phyloP scores from a whole-genome alignment of 1,140 invertebrate genomes.

The Drosophila sproati region DNA sequence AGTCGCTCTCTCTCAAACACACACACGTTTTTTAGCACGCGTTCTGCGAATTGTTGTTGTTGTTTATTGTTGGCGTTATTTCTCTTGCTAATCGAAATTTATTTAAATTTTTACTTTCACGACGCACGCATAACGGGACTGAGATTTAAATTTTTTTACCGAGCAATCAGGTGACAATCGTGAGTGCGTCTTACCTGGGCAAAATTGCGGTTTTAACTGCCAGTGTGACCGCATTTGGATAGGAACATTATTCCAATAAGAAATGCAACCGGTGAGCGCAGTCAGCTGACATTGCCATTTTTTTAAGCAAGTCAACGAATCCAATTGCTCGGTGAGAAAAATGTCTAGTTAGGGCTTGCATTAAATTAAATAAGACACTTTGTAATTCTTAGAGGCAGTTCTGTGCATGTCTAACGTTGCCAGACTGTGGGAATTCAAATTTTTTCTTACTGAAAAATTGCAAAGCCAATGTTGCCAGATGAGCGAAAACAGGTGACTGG shows the following conservation, averaged over 20 bases:
- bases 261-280: constrained; percentile 24
- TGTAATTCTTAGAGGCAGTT: background rate
- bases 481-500: background rate
- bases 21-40: constrained; percentile 39
- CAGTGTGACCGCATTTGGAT: constrained; percentile 21
- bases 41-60: constrained; percentile 14
- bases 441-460: background rate
- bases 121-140: constrained; percentile 30
- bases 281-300: constrained; percentile 15
- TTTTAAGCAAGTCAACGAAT: too few species aligned
- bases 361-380: background rate
- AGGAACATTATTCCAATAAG: constrained; percentile 17
- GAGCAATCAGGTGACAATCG: constrained; percentile 48
- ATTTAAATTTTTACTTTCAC: constrained; percentile 54
- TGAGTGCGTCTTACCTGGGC: constrained; percentile 41
- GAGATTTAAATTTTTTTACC: constrained; percentile 26
- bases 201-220: constrained; percentile 42
- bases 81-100: constrained; percentile 51
- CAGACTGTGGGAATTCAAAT: background rate
- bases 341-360: too few species aligned
- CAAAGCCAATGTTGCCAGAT: constrained; percentile 18
- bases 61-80: constrained; percentile 9
- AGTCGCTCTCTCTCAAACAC: constrained; percentile 6
- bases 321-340: too few species aligned
- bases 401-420: background rate